Conservation (phyloP, 2,113 vertebrate species). For the Alligator mississippiensis region DNA sequence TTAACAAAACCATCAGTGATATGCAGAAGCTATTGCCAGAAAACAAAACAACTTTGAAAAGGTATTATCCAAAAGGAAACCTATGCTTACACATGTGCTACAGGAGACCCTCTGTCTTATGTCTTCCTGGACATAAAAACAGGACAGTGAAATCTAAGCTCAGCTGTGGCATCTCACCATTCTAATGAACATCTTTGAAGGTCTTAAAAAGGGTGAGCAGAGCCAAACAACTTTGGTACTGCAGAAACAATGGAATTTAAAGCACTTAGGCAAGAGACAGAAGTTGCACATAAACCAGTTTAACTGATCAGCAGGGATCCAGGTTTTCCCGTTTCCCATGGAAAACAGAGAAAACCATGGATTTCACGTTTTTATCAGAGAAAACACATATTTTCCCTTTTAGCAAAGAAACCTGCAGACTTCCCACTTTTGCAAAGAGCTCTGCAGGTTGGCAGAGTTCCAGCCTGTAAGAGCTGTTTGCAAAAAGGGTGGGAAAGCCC, state of each 20-base stretch:
- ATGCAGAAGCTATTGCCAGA: background rate
- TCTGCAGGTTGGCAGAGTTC: too few species aligned
- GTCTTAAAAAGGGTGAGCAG: background rate
- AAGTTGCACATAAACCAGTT: too few species aligned
- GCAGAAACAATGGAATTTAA: background rate
- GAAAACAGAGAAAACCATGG: too few species aligned
- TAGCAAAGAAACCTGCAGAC: too few species aligned
- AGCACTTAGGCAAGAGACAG: too few species aligned
- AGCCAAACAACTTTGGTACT: background rate
- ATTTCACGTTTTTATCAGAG: too few species aligned
- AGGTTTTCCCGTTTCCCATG: too few species aligned
- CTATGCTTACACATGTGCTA: background rate
- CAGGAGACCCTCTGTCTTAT: background rate
- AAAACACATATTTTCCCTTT: too few species aligned
- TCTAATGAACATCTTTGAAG: background rate
- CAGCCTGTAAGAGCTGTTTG: too few species aligned
- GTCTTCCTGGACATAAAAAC: background rate
- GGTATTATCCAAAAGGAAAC: slow-evolving; percentile 14
- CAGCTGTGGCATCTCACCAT: background rate
- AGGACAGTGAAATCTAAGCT: background rate
- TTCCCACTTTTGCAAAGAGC: too few species aligned
- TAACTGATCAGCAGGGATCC: too few species aligned
- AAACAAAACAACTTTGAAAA: slow-evolving; percentile 24
- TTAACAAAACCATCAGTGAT: slow-evolving; percentile 24
- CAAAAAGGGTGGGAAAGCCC: too few species aligned